A percentile compares a stretch with the other conserved stretches of the same genome.
Conservation (phyloP, 2,888 invertebrate species). For the Phalera bucephala region DNA sequence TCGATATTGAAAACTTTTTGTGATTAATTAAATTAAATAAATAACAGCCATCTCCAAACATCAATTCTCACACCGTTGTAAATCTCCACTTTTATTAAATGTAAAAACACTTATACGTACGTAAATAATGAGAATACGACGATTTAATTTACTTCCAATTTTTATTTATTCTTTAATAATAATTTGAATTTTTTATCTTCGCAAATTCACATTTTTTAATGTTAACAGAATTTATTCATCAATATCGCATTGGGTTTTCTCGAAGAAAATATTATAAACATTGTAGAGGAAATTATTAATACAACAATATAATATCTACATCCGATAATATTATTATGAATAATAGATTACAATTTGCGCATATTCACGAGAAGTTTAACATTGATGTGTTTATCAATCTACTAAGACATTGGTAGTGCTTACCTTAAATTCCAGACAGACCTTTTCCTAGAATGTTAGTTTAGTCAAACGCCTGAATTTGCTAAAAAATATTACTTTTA, state of each 20-base stretch:
- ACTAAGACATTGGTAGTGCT: background rate
- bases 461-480: too few species aligned
- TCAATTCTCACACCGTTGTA: constrained; percentile 21
- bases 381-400: too few species aligned
- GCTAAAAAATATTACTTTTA: too few species aligned
- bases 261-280: constrained; percentile 20
- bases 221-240: background rate
- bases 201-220: constrained; percentile 1
- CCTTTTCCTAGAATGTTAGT: too few species aligned
- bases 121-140: constrained; percentile 23
- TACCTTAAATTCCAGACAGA: too few species aligned
- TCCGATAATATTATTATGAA: constrained; percentile 22
- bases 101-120: constrained; percentile 28
- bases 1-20: too few species aligned
- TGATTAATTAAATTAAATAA: too few species aligned
- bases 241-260: constrained; percentile 16
- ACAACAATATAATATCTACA: constrained; percentile 36
- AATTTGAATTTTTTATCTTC: constrained; percentile 11
- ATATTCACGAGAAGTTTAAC: constrained; percentile 14
- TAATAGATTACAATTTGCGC: constrained; percentile 13
- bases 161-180: constrained; percentile 9
- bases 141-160: constrained; percentile 12
- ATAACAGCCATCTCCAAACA: too few species aligned
- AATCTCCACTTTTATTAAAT: constrained; percentile 21
- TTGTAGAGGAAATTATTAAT: constrained; percentile 29